These are phyloP conservation scores for Todiramphus saurophagus DNA, from an alignment of 2,113 vertebrate genomes.

Conservation along the genomic window DNA sequence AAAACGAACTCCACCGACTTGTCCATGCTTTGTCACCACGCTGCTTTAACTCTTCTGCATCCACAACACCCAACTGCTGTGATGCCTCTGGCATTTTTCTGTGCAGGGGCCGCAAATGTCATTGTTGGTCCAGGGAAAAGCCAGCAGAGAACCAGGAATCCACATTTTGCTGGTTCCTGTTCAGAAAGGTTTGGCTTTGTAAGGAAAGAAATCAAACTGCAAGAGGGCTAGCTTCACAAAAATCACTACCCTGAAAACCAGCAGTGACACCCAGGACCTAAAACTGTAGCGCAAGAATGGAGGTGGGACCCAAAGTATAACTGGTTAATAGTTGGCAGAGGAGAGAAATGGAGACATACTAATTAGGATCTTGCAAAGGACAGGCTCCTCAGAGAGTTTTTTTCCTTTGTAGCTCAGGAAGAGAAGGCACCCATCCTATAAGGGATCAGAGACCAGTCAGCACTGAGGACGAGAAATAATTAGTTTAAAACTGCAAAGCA, in stretches of 20 bases:
- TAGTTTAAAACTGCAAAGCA: not conserved
- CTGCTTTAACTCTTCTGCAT: not conserved
- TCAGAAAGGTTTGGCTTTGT: not conserved
- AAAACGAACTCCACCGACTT: fast-evolving
- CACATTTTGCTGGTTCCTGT: not conserved
- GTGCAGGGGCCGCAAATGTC: not conserved
- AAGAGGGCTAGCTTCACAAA: not conserved
- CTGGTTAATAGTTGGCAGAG: not conserved
- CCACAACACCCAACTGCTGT: not conserved
- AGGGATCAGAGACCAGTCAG: not conserved
- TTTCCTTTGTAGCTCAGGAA: not conserved
- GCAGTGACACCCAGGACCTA: not conserved
- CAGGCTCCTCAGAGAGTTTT: not conserved
- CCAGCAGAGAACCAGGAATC: not conserved
- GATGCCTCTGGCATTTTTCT: no score
- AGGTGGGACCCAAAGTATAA: not conserved
- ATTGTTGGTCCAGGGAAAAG: not conserved
- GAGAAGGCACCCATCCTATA: not conserved
- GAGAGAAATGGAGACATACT: not conserved
- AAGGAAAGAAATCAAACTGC: not conserved
- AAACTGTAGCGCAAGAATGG: not conserved
- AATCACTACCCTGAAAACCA: not conserved
- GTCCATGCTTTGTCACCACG: not conserved
- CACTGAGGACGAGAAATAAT: not conserved
- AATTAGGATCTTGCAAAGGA: not conserved